These are phyloP conservation scores for Schizothorax lantsangensis DNA, from an alignment of 2,797 vertebrate genomes.

Conservation along the genomic window DNA sequence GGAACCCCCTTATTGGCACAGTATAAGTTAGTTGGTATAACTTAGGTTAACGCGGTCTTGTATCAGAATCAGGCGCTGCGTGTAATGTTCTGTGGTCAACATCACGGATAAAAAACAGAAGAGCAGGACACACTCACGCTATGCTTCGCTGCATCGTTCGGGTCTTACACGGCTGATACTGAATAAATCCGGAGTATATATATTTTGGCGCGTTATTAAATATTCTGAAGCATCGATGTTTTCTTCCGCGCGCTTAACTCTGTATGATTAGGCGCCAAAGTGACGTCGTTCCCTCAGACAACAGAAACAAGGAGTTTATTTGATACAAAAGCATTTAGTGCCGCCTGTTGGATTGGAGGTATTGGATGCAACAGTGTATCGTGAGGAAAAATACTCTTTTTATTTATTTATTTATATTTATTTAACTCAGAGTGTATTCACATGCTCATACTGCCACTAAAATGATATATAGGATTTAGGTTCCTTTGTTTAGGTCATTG, in stretches of 20 bases:
- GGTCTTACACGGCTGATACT: background rate
- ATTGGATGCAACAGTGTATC: background rate
- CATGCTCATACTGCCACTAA: background rate
- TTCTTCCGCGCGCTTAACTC: constrained; percentile 63
- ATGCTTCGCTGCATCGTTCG: constrained; percentile 82
- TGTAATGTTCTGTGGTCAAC: background rate
- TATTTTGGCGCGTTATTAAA: background rate
- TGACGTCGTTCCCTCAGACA: constrained; percentile 31
- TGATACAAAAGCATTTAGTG: background rate
- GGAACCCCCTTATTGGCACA: background rate
- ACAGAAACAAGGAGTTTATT: background rate
- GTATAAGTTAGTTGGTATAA: background rate
- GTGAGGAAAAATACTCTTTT: background rate
- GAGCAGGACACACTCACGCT: constrained; percentile 72
- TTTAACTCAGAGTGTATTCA: background rate
- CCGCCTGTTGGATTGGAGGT: constrained; percentile 14
- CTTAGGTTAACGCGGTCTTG: background rate
- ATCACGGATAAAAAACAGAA: background rate
- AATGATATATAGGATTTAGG: background rate
- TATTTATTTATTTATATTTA: no score
- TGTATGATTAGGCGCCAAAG: constrained; percentile 76
- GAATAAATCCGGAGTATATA: background rate
- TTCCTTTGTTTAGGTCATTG: background rate
- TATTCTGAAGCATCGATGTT: background rate
- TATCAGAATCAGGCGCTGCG: no score